Base-by-base conservation (phyloP, 2,113 vertebrate species). In the Phasianus colchicus region DNA sequence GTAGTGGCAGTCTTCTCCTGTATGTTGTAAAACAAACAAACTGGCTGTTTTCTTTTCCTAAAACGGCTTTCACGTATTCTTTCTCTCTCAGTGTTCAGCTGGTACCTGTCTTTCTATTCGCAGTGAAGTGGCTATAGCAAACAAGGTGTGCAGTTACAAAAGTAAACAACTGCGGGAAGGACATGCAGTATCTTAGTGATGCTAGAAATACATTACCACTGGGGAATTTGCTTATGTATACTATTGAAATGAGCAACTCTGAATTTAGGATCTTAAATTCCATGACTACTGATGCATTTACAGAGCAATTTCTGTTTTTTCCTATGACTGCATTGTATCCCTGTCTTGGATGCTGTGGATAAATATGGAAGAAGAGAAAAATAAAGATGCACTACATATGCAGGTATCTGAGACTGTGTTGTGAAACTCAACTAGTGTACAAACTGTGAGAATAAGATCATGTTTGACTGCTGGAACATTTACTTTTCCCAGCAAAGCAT, bases 211-310 rank as follows among this genome's bases (percentile, higher is more conserved):
- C 18, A 54, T 67, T 93, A 81, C 36, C 50, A n/a, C 42, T 57
- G 58, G 75, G 63, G 34, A 87, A 19, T 77, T 27, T 88, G 42
- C 36, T 75, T 48, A 30, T 83, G 94, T 90, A 57, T 83, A 36
- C 40, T 72, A 48, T 15, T 89, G 69, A 80, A 88, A 89, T 64
- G 6, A 92, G 93, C 63, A 85, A 9, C 52, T 86, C n/a, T 83
- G 30, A 89, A 67, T 89, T 83, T 60, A 79, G 52, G 38, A 36
- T 88, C 69, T 89, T 54, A 93, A 90, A 94, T 90, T 93, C 71
- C 57, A 69, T 71, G 77, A 58, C 80, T 95, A 60, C 65, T 82
- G 77, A 69, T 88, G 24, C 86, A 64, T 83, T 95, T 95, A 73
- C 36, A 66, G 64, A 89, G 47, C 55, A 65, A 30, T 86, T 86